Conservation (phyloP, 2,797 vertebrate species). For the Alectoris magna region DNA sequence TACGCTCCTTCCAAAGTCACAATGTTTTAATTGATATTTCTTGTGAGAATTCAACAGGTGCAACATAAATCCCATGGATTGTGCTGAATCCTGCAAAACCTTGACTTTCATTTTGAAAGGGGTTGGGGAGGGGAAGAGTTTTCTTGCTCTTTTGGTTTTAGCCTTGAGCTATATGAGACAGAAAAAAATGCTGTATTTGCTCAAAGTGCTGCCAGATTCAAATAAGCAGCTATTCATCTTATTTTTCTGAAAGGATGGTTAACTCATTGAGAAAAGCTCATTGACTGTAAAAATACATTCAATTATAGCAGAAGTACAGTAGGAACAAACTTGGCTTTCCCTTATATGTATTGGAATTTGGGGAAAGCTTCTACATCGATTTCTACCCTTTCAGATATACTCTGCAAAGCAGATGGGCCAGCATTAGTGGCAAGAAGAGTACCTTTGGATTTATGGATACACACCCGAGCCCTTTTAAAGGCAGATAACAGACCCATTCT, state of each 20-base stretch:
- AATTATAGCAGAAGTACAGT: background rate
- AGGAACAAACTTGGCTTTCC: background rate
- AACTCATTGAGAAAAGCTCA: slow-evolving; percentile 52
- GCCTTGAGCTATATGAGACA: slow-evolving; percentile 48
- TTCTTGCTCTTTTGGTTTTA: slow-evolving; percentile 45
- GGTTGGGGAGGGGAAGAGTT: background rate
- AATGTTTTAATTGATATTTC: slow-evolving; percentile 64
- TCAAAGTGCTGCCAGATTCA: slow-evolving; percentile 64
- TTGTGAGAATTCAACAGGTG: slow-evolving; percentile 71
- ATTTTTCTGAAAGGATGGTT: slow-evolving; percentile 40
- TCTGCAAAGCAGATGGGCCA: background rate
- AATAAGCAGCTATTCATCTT: slow-evolving; percentile 58
- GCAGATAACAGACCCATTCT: background rate
- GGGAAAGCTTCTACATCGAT: background rate
- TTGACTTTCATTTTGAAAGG: slow-evolving; percentile 41
- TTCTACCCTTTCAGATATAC: background rate
- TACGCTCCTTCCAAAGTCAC: slow-evolving; percentile 51
- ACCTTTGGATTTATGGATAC: background rate
- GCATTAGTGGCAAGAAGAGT: background rate
- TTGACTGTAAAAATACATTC: slow-evolving; percentile 8
- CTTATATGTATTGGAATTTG: background rate
- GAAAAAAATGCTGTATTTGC: slow-evolving; percentile 61
- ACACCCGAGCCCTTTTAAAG: background rate
- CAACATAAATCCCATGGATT: slow-evolving; percentile 61
- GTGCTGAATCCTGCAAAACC: slow-evolving; percentile 55